Evolutionary conservation across 2,113 vertebrate species (phyloP).

Genomic region (Bagarius yarrelli): DNA sequence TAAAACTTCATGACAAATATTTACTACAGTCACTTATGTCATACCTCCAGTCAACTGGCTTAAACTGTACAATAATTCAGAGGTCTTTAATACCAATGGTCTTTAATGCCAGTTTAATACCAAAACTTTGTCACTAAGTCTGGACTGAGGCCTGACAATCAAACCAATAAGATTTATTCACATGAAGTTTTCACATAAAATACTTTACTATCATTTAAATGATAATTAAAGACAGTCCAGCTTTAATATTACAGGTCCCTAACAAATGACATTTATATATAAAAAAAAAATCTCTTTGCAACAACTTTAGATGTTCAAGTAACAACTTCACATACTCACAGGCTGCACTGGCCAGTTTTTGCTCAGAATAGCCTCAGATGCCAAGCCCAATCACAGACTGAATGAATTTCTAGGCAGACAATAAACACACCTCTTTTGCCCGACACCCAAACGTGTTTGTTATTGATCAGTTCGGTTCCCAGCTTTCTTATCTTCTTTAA

Average conservation of each 20-base stretch:
- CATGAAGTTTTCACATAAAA: not conserved
- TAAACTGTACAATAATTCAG: not conserved
- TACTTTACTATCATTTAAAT: not conserved
- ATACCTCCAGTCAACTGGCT: not conserved
- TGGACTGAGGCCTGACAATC: conserved; percentile 6
- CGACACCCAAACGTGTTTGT: conserved; percentile 34
- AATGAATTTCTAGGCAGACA: conserved; percentile 48
- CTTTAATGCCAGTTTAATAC: not conserved
- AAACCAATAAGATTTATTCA: conserved; percentile 6
- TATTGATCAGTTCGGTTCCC: conserved; percentile 32
- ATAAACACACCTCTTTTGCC: conserved; percentile 43
- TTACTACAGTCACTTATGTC: not conserved
- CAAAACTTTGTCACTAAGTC: conserved; percentile 30
- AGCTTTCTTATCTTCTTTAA: conserved; percentile 40
- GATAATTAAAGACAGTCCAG: not conserved
- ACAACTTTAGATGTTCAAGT: conserved; percentile 13
- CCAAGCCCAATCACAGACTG: conserved; percentile 33
- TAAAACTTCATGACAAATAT: not conserved
- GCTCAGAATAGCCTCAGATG: conserved; percentile 38
- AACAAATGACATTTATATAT: conserved; percentile 5
- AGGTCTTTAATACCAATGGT: not conserved
- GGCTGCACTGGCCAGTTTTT: conserved; percentile 18
- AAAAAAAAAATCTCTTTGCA: not conserved
- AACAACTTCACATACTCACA: conserved; percentile 31
- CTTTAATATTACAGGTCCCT: not conserved